These are phyloP conservation scores for Gryllus longicercus DNA, from an alignment of 2,888 invertebrate genomes.

Conservation along the genomic window DNA sequence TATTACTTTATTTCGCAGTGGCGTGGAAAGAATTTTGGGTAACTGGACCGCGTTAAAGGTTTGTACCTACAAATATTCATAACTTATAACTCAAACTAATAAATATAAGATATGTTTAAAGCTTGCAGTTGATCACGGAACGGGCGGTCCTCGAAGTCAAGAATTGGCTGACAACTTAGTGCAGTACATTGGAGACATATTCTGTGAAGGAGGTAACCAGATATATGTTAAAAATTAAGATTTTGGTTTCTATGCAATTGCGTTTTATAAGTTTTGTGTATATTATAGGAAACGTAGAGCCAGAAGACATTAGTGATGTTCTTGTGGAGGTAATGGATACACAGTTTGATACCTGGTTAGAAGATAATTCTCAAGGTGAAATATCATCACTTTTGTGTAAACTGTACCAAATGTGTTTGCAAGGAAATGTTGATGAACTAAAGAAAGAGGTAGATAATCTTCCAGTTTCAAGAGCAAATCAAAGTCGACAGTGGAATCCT, in stretches of 20 bases:
- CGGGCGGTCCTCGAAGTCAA: neutral
- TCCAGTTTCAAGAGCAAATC: neutral
- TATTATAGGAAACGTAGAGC: neutral
- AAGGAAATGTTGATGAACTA: neutral
- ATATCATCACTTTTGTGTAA: neutral
- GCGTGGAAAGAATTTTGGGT: neutral
- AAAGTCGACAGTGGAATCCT: too few species aligned
- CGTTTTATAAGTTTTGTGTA: neutral
- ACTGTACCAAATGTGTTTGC: neutral
- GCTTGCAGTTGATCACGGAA: neutral
- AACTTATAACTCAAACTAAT: neutral
- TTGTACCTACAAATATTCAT: neutral
- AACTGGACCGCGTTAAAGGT: conserved; percentile 6
- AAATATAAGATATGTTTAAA: neutral
- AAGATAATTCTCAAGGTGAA: neutral
- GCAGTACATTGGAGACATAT: neutral
- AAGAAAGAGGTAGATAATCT: neutral
- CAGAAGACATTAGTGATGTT: neutral
- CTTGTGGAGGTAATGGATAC: neutral
- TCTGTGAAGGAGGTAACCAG: neutral
- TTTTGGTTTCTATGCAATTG: too few species aligned
- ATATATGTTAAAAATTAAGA: neutral
- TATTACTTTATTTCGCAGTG: neutral
- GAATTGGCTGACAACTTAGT: neutral
- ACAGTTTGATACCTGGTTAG: neutral